Base-by-base conservation (phyloP, 2,113 vertebrate species). In the Gopherus evgoodei region DNA sequence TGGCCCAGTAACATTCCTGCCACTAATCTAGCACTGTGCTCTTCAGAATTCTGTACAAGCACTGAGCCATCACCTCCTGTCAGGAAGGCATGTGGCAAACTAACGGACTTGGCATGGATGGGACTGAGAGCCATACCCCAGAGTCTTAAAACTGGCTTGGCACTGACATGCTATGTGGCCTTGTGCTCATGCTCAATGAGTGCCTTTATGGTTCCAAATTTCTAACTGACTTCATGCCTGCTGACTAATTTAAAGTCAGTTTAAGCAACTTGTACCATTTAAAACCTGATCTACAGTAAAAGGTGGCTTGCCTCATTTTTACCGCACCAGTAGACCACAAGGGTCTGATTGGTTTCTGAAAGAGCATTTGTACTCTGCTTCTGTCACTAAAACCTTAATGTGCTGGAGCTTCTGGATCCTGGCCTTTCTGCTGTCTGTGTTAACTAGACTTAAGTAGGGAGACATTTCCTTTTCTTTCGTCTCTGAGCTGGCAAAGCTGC, bases 151-250 rank as follows among this genome's bases (percentile, higher is more conserved):
- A 87, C 53, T 62, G 69, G 4, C 50, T 93, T 49, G 95, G 42
- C n/a, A 5, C 56, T 57, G 84, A 14, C 72, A 92, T 78, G 38
- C n/a, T 56, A 35, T 19, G 49, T 5, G 29, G 72, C 79, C 8
- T 44, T 83, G 83, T 53, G 44, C 86, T 94, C 72, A 13, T 2
- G 75, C 75, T 78, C 6, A 25, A 25, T 4, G 6, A 85, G 81
- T 82, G 93, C 25, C n/a, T 83, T 19, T 49, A 54, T 76, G 85
- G 47, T 72, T 94, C 25, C 65, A 38, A 72, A 27, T 91, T 78
- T 47, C 83, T 80, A 83, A 80, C 44, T 83, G 81, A 52, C 94
- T 96, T 62, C 82, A 56, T 62, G 35, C 90, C 94, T 94, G 29
- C 35, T 35, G 31, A 17, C 31, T 38, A 19, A 29, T 59, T 29